Percentiles rank a stretch among this genome's conserved stretches.
These are phyloP conservation scores for Drosophila simulans DNA, from an alignment of 1,140 invertebrate species.

Conservation along the genomic window DNA sequence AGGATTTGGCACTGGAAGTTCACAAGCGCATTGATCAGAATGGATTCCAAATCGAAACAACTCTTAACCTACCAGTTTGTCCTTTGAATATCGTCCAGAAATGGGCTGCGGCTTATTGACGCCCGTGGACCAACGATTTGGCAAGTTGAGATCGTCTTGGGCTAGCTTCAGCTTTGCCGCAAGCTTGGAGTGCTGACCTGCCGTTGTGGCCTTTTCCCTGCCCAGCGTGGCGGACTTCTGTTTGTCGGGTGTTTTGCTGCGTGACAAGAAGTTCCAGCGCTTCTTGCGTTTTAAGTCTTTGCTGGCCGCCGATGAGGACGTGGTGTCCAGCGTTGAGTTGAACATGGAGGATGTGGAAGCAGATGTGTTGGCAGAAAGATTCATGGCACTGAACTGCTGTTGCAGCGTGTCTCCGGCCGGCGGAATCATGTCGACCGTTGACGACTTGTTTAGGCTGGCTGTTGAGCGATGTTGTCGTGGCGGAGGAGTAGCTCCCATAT, in stretches of 20 bases:
- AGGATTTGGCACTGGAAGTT: slow-evolving; percentile 90
- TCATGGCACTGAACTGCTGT: slow-evolving; percentile 82
- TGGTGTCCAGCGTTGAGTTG: slow-evolving; percentile 70
- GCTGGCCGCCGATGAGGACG: slow-evolving; percentile 62
- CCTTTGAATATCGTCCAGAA: slow-evolving; percentile 90
- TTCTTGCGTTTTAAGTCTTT: slow-evolving; percentile 87
- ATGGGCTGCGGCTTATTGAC: slow-evolving; percentile 88
- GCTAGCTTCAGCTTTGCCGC: slow-evolving; percentile 85
- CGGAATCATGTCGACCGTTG: slow-evolving; percentile 53
- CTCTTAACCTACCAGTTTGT: slow-evolving; percentile 87
- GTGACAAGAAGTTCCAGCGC: slow-evolving; percentile 88
- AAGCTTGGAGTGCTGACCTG: slow-evolving; percentile 78
- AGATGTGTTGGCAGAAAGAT: slow-evolving; percentile 72
- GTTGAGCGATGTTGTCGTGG: slow-evolving; percentile 69
- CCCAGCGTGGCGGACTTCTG: slow-evolving; percentile 88
- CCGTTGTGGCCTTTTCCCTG: slow-evolving; percentile 85
- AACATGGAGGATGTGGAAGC: slow-evolving; percentile 65
- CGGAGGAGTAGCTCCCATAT: slow-evolving; percentile 67
- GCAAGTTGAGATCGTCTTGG: slow-evolving; percentile 85
- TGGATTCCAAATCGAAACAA: not conserved
- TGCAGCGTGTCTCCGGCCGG: slow-evolving; percentile 59
- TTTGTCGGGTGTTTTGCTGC: slow-evolving; percentile 85
- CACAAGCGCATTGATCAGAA: not conserved
- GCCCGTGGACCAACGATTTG: slow-evolving; percentile 88
- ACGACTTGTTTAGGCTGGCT: slow-evolving; percentile 58